A percentile compares a stretch with the other conserved stretches of the same genome.
These are phyloP conservation scores for Acleris cristana DNA, from an alignment of 2,888 invertebrate genomes.

Conservation along the genomic window DNA sequence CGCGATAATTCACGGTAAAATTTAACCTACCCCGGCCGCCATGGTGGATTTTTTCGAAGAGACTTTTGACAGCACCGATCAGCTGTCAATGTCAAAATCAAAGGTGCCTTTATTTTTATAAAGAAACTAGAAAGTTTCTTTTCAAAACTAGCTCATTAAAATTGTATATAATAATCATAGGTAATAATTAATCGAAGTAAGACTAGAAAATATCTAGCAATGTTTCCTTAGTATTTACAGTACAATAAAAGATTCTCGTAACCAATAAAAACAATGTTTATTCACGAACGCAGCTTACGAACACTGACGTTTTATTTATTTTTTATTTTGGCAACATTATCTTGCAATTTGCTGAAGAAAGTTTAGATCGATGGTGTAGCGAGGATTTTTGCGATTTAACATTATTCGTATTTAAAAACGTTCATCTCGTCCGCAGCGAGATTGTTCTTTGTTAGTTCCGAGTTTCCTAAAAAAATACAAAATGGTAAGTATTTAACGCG, in stretches of 20 bases:
- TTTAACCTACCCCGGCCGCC: conserved; percentile 88
- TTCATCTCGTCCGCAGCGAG: conserved; percentile 2
- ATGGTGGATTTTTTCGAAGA: conserved; percentile 82
- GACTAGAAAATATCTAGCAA: too few species aligned
- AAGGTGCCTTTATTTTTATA: conserved; percentile 3
- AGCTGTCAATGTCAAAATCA: conserved; percentile 42
- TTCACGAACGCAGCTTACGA: conserved; percentile 17
- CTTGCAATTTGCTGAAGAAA: conserved; percentile 36
- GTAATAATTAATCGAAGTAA: too few species aligned
- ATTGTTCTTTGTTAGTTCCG: conserved; percentile 20
- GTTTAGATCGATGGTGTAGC: conserved; percentile 41
- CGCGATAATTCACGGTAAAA: conserved; percentile 63
- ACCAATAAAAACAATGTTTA: too few species aligned
- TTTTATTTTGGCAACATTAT: conserved; percentile 33
- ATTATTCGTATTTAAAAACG: conserved; percentile 18
- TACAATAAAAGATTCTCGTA: too few species aligned
- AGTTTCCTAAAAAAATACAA: conserved; percentile 39
- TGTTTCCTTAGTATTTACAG: too few species aligned
- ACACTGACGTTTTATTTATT: conserved; percentile 18
- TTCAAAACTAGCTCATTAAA: too few species aligned
- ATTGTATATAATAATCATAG: too few species aligned
- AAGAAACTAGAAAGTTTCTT: too few species aligned
- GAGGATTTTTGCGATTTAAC: conserved; percentile 39
- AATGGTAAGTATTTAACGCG: conserved; percentile 48
- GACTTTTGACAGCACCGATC: conserved; percentile 54